phyloP scores from a whole-genome alignment of 2,888 invertebrate species.

The Gryllus longicercus region DNA sequence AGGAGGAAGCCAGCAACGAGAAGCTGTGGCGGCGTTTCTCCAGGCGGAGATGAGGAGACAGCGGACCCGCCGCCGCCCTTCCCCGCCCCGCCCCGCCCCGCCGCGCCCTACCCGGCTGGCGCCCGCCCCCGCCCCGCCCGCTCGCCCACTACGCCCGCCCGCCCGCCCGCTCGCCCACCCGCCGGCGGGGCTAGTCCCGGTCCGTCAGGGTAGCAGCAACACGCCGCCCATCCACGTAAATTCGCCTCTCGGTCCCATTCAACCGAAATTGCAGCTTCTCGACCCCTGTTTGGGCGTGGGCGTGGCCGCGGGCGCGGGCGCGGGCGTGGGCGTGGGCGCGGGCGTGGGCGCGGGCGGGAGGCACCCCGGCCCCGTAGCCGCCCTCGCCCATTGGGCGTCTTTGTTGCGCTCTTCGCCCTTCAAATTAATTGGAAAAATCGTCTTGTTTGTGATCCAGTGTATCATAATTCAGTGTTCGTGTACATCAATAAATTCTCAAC shows the following conservation, averaged over 20 bases:
- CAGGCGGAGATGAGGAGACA: not conserved
- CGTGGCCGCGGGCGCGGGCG: not conserved
- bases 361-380: not conserved
- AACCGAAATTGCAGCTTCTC: not conserved
- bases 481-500: conserved; percentile 10
- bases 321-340: not conserved
- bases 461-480: not conserved
- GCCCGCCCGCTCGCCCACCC: not conserved
- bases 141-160: not conserved
- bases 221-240: too few relatives aligned
- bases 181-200: not conserved
- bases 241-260: too few relatives aligned
- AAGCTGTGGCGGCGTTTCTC: not conserved
- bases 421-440: not conserved
- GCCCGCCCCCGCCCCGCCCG: not conserved
- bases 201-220: not conserved
- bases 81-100: not conserved
- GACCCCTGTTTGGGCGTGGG: not conserved
- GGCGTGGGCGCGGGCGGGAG: not conserved
- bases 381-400: not conserved
- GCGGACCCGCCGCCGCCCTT: not conserved
- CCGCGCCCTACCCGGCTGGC: not conserved
- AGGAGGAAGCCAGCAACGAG: not conserved
- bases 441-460: conserved; percentile 7
- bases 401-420: not conserved